phyloP scores from a whole-genome alignment of 2,888 invertebrate genomes.

The Phyto melanocephala region DNA sequence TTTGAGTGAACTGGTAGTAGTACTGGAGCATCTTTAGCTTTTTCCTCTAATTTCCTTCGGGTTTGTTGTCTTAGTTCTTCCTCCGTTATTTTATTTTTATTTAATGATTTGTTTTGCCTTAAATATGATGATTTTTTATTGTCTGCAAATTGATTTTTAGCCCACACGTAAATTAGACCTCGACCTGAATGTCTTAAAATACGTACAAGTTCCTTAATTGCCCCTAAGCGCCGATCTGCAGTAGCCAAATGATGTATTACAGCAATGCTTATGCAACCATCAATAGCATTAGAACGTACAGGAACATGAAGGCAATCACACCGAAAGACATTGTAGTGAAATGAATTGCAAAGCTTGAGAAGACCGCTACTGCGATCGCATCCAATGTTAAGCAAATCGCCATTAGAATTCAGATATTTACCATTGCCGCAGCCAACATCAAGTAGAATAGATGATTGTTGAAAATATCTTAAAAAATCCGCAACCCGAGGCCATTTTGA shows the following conservation, averaged over 20 bases:
- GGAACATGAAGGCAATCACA: slow-evolving; percentile 89
- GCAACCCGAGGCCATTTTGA: slow-evolving; percentile 96
- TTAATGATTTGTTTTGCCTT: slow-evolving; percentile 81
- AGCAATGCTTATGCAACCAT: slow-evolving; percentile 95
- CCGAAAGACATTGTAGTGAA: slow-evolving; percentile 84
- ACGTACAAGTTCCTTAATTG: slow-evolving; percentile 87
- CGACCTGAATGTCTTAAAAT: slow-evolving; percentile 86
- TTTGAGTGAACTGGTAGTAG: slow-evolving; percentile 90
- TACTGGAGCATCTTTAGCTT: slow-evolving; percentile 64
- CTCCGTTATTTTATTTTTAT: slow-evolving; percentile 78
- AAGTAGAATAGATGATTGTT: slow-evolving; percentile 85
- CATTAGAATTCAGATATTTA: slow-evolving; percentile 87
- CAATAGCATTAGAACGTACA: slow-evolving; percentile 84
- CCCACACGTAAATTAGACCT: slow-evolving; percentile 97
- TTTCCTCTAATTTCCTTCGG: slow-evolving; percentile 65
- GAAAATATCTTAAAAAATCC: slow-evolving; percentile 86
- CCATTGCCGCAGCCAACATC: slow-evolving; percentile 99
- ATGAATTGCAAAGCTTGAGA: slow-evolving; percentile 81
- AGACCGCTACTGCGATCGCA: slow-evolving; percentile 89
- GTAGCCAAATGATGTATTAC: slow-evolving; percentile 97
- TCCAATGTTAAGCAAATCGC: slow-evolving; percentile 82
- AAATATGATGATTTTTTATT: slow-evolving; percentile 85
- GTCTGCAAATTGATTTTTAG: slow-evolving; percentile 87
- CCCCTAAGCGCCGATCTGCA: slow-evolving; percentile 86
- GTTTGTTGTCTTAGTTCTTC: slow-evolving; percentile 72